Base-by-base conservation (phyloP, 2,113 vertebrate species). In the Vimba vimba region DNA sequence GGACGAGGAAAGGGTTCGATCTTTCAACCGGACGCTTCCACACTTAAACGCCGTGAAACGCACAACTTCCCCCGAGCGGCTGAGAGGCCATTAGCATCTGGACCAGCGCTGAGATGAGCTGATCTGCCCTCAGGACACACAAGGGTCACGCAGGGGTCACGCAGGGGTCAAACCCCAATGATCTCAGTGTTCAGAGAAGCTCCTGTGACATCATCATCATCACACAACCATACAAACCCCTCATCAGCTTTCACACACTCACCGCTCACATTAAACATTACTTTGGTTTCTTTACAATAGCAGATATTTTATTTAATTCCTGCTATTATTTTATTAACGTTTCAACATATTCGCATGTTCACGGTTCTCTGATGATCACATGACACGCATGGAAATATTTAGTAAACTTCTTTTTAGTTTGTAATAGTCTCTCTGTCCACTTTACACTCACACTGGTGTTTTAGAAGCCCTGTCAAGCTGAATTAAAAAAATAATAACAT, bases 41-140 rank as follows among this genome's bases (percentile, higher is more conserved):
- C 45, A 45, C 88, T 86, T 86, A 84, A 88, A 77, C 73, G 75
- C 71, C 85, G 86, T 87, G 69, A 89, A 87, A 90, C 75, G 1
- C 12, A 12, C 59, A 23, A 84, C 85, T 88, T 77, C 57, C 88
- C 55, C 77, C 79, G 5, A 68, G 79, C 73, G 71, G 52, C 62
- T 21, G 45, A 60, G 87, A 85, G 71, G 71, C 83, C 82, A 82
- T 87, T 87, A 85, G 85, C 94, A 94, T 94, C 94, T 94, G 94
- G 94, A 92, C 89, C 87, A 93, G 90, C 86, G 17, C 27, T 66
- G 90, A 93, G 93, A 62, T 12, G 55, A 79, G 57, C 78, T 43
- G 57, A 79, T 91, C 90, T 90, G 92, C 91, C 94, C 92, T 89
- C 78, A 89, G 93, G 94, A 91, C 91, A 91, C 84, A 8, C 81